Evolutionary conservation across 2,888 invertebrate species (phyloP), one percentile per base, ranked within the genome.

Genomic region (Melanostoma scalare): DNA sequence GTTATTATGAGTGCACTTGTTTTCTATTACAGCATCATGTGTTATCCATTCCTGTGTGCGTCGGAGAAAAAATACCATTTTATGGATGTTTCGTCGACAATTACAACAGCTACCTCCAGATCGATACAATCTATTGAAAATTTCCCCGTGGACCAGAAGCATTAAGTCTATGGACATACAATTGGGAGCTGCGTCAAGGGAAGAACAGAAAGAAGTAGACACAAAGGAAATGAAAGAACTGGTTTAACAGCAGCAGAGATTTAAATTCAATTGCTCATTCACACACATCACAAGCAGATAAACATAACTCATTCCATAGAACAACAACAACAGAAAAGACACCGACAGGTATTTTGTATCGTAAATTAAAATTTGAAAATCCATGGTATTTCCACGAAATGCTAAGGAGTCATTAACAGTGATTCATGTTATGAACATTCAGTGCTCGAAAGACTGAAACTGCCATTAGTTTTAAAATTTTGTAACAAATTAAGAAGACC

Each of bases 11-110:
- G 88, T 20, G 89, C 89, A 20, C 86, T 91, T 40, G 92, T 92
- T 0, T 91, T 93, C 48, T 95, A 95, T 87, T 95, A 94, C 87
- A 92, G 93, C 81, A 92, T 94, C 38, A 92, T 94, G 86, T 94
- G 94, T 87, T 95, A 94, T 89, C 94, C 95, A 36, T 92, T 93
- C 58, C 88, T 95, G 56, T 94, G 94, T 71, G 88, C 89, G 56
- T 88, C 89, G 35, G 91, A 91, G 63, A 89, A 89, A 52, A 91
- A 90, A 69, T 91, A 91, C 81, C 89, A 89, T 42, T 90, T 91
- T 61, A 90, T 91, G 91, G 90, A 91, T 81, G 90, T 89, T 2
- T 90, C 90, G 0, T 91, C 91, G 4, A 91, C 91, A 3, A 90
- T 90, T 1, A 90, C 91, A 8, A 89, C 89, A 20, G 88, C 91